Base-by-base conservation (phyloP, 2,113 vertebrate species). In the Sapayoa aenigma region DNA sequence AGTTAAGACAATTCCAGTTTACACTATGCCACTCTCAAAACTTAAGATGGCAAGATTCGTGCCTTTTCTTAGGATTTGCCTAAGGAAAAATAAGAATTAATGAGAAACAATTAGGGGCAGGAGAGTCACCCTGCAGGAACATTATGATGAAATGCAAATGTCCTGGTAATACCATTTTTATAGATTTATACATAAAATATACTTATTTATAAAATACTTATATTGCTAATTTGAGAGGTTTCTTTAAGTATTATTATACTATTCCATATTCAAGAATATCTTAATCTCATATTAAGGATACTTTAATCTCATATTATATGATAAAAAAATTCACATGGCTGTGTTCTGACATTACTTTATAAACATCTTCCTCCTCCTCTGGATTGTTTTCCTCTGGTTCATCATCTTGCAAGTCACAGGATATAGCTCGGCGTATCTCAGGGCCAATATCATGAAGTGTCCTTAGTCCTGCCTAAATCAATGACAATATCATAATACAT, bases 381-480 rank as follows among this genome's bases (percentile, higher is more conserved):
- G 98, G 98, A 96, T 99, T 99, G 98, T 98, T 98, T 98, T 99
- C 98, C 98, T 99, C 98, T 84, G 99, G 98, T 96, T 99, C 99
- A 95, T 99, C 99, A 97, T 99, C 99, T 97, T 99, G 99, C 97
- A 99, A 99, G 98, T 99, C 99, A 98, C 99, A 99, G 97, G 99
- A 99, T 98, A 99, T 99, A 96, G 99, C 99, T 97, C 99, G 98
- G 87, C 99, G 99, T 97, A 99, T 99, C 99, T 99, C 99, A 83
- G 99, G 99, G 97, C 99, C 99, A 96, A 99, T 99, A 98, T 99
- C 99, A 98, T 99, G 99, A 97, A 99, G 99, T 68, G 99, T 99
- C 97, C 99, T 99, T 97, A 99, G 98, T 97, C 99, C 99, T 94
- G 99, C 99, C 99, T 99, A 98, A 96, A 99, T 98, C 97, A 98